Percentiles rank a stretch among this genome's conserved stretches.
Evolutionary conservation across 2,113 vertebrate genomes (phyloP).

Genomic region (Cyanoderma ruficeps): DNA sequence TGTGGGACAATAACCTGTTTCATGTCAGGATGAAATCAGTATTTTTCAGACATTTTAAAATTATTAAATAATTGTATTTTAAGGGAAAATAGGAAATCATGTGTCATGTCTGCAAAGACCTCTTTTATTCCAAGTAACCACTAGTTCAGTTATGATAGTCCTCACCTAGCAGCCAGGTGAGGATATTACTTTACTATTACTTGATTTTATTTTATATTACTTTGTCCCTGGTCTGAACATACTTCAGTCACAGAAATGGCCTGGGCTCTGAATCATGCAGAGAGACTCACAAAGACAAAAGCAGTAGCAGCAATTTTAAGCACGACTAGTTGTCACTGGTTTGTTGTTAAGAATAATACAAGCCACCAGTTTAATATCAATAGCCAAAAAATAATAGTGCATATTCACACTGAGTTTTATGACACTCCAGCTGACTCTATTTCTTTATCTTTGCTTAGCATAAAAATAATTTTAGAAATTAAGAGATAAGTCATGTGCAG

Average conservation of each 20-base stretch:
- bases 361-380: not conserved
- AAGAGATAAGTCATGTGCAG: not conserved
- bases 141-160: not conserved
- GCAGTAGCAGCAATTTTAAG: not conserved
- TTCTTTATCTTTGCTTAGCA: not conserved
- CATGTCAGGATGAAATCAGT: not conserved
- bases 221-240: not conserved
- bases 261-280: not conserved
- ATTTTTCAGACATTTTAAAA: not conserved
- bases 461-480: not conserved
- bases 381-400: not conserved
- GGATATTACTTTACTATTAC: too few species aligned
- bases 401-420: not conserved
- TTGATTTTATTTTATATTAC: not conserved
- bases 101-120: not conserved
- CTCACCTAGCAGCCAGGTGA: not conserved
- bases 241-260: not conserved
- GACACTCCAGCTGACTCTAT: not conserved
- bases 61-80: not conserved
- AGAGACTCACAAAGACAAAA: not conserved
- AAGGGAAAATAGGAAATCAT: not conserved
- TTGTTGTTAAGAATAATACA: not conserved
- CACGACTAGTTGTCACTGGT: not conserved
- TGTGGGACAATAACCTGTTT: not conserved
- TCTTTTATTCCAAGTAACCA: not conserved